Percentiles rank a stretch among this genome's conserved stretches.
phyloP scores from a whole-genome alignment of 2,888 invertebrate genomes.

The Automeris io region DNA sequence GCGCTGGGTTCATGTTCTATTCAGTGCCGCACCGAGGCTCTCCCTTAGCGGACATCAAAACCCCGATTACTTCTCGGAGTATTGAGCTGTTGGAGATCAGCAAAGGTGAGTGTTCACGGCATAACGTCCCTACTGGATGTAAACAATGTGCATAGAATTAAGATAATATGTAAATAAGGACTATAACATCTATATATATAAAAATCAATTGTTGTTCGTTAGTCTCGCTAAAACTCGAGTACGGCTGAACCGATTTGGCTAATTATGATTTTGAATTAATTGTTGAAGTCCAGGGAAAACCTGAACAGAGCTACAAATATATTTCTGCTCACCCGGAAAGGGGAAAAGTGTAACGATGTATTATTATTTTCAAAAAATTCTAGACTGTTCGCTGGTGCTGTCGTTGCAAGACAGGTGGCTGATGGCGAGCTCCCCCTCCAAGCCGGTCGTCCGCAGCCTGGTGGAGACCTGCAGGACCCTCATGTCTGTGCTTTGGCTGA shows the following conservation, averaged over 20 bases:
- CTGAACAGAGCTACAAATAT: too few relatives aligned
- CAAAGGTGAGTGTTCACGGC: conserved; percentile 79
- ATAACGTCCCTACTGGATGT: too few relatives aligned
- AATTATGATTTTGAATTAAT: too few relatives aligned
- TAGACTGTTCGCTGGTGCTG: conserved; percentile 83
- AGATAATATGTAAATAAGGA: too few relatives aligned
- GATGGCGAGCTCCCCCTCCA: conserved; percentile 24
- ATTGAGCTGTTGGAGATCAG: conserved; percentile 87
- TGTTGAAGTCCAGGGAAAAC: too few relatives aligned
- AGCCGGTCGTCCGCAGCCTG: conserved; percentile 81
- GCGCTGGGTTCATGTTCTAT: conserved; percentile 86
- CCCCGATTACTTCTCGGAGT: conserved; percentile 85
- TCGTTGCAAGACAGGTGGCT: conserved; percentile 78
- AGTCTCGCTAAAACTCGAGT: too few relatives aligned
- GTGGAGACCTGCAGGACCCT: conserved; percentile 87
- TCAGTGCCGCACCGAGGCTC: conserved; percentile 93
- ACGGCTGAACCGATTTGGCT: too few relatives aligned
- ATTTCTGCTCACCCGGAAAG: too few relatives aligned
- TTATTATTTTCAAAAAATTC: too few relatives aligned
- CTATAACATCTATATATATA: too few relatives aligned
- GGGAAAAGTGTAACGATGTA: not conserved
- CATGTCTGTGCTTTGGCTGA: conserved; percentile 84
- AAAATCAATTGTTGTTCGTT: too few relatives aligned
- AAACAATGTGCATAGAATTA: too few relatives aligned
- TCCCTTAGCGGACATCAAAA: conserved; percentile 83